Evolutionary conservation across 2,888 invertebrate genomes (phyloP), one percentile per base, ranked within the genome.

Genomic region (Lypha dubia): DNA sequence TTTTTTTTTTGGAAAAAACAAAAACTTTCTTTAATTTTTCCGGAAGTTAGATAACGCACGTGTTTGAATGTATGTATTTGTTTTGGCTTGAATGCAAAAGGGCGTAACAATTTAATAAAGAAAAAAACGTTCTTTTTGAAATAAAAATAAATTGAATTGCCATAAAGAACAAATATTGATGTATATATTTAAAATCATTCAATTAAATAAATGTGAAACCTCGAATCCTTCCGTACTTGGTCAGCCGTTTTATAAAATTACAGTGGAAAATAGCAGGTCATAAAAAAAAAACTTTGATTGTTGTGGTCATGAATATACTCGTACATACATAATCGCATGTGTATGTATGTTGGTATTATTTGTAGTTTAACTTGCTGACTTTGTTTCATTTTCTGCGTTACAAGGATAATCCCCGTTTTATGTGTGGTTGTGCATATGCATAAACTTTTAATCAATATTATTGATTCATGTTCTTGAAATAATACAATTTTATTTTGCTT

Each of bases 321-420:
- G 24, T 44, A 13, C n/a, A n/a, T n/a, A n/a, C n/a, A n/a, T n/a
- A n/a, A n/a, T n/a, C n/a, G n/a, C n/a, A 46, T 56, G 53, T 24
- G 24, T 73, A 24, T n/a, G n/a, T n/a, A 60, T 71, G 44, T 67
- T 67, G 56, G 7, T 35, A 7, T 65, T 35, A 20, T 49, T n/a
- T 41, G 49, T 68, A 20, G 35, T 22, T 65, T 79, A 15, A 17
- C 20, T 51, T 44, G 32, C 8, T 79, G 46, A 44, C 63, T 58
- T 73, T 63, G 35, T 79, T 63, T 46, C 15, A 56, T 56, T 22
- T 68, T 74, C n/a, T 77, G 70, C 70, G 17, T 81, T 81, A 84
- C 84, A 84, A 84, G 84, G 84, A 81, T 84, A 81, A 84, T 81
- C 63, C n/a, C n/a, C 46, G 28, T 32, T 71, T 71, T 71, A 38